Conservation (phyloP, 2,888 invertebrate genomes). For the Tyria jacobaeae region DNA sequence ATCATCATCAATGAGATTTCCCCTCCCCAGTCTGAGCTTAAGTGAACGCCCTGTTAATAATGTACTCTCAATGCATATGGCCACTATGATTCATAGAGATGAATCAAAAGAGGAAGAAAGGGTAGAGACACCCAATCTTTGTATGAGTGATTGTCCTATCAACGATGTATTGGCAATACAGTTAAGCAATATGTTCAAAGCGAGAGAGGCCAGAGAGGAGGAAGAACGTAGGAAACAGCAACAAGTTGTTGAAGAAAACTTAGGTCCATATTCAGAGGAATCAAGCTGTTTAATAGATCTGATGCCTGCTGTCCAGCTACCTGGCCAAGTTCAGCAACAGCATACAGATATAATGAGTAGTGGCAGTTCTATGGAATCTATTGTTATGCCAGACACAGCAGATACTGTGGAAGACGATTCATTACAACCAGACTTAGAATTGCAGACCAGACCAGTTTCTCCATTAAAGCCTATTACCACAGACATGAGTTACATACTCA, state of each 20-base stretch:
- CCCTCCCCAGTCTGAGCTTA: conserved; percentile 60
- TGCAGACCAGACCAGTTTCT: conserved; percentile 17
- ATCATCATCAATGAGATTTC: conserved; percentile 55
- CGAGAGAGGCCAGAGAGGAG: conserved; percentile 66
- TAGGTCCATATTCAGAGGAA: conserved; percentile 55
- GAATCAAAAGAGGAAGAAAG: conserved; percentile 4
- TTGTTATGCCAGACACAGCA: conserved; percentile 51
- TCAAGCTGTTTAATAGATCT: conserved; percentile 70
- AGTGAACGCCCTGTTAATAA: conserved; percentile 11
- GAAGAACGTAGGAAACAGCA: conserved; percentile 51
- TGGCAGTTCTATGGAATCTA: conserved; percentile 67
- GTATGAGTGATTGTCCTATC: conserved; percentile 53
- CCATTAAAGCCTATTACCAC: conserved; percentile 62
- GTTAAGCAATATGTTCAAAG: conserved; percentile 75
- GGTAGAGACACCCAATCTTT: background rate
- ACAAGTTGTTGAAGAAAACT: conserved; percentile 60
- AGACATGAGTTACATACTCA: conserved; percentile 73
- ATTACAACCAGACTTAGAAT: background rate
- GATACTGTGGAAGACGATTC: conserved; percentile 1
- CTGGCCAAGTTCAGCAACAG: conserved; percentile 28
- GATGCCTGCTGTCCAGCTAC: conserved; percentile 64
- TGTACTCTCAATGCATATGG: conserved; percentile 30
- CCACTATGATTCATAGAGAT: background rate
- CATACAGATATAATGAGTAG: conserved; percentile 52
- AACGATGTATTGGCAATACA: conserved; percentile 64